A percentile compares a stretch with the other conserved stretches of the same genome.
Evolutionary conservation across 1,140 invertebrate species (phyloP).

Genomic region (Tetranychus cinnabarinus): DNA sequence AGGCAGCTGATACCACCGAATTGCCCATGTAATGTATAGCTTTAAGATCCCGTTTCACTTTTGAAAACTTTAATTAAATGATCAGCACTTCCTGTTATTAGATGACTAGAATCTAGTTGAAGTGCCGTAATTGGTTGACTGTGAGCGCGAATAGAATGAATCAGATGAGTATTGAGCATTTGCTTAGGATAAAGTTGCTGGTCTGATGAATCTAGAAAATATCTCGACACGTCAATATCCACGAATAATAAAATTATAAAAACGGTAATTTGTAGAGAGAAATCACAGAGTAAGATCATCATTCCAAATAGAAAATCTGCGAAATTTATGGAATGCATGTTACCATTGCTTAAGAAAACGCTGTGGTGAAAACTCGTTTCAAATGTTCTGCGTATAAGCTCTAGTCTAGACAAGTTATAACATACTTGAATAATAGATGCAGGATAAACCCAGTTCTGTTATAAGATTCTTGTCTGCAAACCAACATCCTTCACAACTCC

Average conservation of each 20-base stretch:
- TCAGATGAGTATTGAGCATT: neutral
- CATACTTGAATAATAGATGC: slow-evolving; percentile 62
- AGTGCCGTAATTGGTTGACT: slow-evolving; percentile 74
- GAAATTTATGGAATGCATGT: slow-evolving; percentile 42
- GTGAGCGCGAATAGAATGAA: slow-evolving; percentile 42
- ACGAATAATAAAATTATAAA: slow-evolving; percentile 70
- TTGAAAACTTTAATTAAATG: slow-evolving; percentile 72
- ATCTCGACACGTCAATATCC: slow-evolving; percentile 57
- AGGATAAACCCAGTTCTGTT: slow-evolving; percentile 76
- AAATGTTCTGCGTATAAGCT: neutral
- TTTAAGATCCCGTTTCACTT: slow-evolving; percentile 44
- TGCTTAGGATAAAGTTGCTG: neutral
- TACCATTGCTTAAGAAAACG: too few species aligned
- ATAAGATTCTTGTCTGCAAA: slow-evolving; percentile 83
- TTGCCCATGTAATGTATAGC: slow-evolving; percentile 80
- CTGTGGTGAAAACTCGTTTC: too few species aligned
- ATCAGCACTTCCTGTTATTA: slow-evolving; percentile 75
- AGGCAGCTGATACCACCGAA: slow-evolving; percentile 72
- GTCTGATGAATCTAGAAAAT: neutral
- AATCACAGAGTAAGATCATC: slow-evolving; percentile 68
- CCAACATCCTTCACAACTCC: slow-evolving; percentile 75
- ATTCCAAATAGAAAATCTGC: slow-evolving; percentile 54
- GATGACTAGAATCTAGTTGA: slow-evolving; percentile 45
- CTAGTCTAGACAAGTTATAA: slow-evolving; percentile 6
- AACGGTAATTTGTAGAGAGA: slow-evolving; percentile 79